phyloP scores from a whole-genome alignment of 2,797 vertebrate species.

The Pseudochirops corinnae region DNA sequence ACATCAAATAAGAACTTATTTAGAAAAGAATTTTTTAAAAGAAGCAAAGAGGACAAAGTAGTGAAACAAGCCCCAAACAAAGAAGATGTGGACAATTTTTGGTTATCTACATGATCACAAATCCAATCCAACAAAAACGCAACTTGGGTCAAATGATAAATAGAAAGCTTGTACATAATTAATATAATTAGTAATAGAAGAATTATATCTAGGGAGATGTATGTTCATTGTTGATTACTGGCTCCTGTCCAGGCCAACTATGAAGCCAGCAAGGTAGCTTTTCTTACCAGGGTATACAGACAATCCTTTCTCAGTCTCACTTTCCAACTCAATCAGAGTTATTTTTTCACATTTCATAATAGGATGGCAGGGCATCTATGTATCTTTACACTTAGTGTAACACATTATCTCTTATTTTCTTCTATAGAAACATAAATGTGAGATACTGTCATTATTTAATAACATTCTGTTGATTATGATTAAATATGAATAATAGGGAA shows the following conservation, averaged over 20 bases:
- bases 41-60: neutral
- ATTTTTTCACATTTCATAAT: neutral
- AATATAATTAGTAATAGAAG: neutral
- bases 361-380: neutral
- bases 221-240: too few relatives aligned
- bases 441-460: neutral
- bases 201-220: neutral
- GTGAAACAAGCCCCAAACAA: too few relatives aligned
- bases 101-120: too few relatives aligned
- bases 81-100: neutral
- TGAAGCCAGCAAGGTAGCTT: neutral
- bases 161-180: neutral
- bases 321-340: neutral
- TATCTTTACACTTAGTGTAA: neutral
- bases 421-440: neutral
- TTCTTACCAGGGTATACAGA: neutral
- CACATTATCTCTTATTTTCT: neutral
- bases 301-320: neutral
- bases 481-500: neutral
- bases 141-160: neutral
- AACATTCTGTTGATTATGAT: neutral
- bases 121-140: neutral
- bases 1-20: neutral
- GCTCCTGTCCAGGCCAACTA: neutral
- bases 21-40: neutral